Evolutionary conservation across 2,797 vertebrate genomes (phyloP), one percentile per base, ranked within the genome.

Genomic region (Artibeus jamaicensis): DNA sequence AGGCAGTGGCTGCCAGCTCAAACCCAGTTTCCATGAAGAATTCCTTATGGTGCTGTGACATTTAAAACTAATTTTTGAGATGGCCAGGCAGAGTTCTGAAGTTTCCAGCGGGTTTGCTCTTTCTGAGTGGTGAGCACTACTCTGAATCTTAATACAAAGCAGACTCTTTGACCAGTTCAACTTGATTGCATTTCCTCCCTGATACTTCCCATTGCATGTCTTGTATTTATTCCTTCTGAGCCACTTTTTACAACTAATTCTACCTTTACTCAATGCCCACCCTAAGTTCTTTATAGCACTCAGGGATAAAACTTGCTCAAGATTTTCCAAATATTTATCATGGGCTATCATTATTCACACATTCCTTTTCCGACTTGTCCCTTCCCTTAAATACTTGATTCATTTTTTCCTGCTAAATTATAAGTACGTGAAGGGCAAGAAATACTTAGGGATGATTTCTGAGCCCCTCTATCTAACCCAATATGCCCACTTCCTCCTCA

Each of bases 221-320:
- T 62, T 84, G 2, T 57, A 39, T 79, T 67, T 92, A 48, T 92
- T 94, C 88, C 32, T 87, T 84, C 37, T 37, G 44, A 88, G n/a
- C 6, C 32, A 68, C 46, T 92, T 94, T 93, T 29, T 34, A 86
- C 76, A 95, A 94, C 46, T 65, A 91, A 88, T 29, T 89, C 65
- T 76, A 6, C n/a, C 68, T 94, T 93, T 42, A 12, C n/a, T 9
- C 39, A 9, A 78, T 86, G 39, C 6, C 29, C 16, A 50, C 39
- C 74, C 34, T 50, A 16, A 86, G 70, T 32, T 89, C 53, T 73
- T 86, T 55, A 65, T 0, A 53, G 46, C 24, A 37, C 4, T 89
- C 57, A 9, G 3, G 0, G 46, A 73, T 91, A 73, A 89, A 90
- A 14, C 5, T 59, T 59, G 42, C 16, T 73, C 5, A 59, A 10